Conservation (phyloP, 2,113 vertebrate genomes). For the Vireo altiloquus region DNA sequence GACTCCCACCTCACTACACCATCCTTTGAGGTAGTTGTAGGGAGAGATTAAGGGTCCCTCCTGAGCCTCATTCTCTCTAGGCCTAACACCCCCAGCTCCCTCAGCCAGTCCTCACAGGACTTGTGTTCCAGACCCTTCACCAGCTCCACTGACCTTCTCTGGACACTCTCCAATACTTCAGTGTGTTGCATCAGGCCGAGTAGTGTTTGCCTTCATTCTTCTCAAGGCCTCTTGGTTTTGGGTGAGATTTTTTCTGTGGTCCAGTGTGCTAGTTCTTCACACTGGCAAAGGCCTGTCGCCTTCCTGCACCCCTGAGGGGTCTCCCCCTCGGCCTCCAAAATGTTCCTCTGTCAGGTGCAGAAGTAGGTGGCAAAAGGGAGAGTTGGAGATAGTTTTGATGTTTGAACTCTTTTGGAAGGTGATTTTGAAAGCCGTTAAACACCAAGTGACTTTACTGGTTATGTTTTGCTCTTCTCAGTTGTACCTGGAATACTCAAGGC, state of each 20-base stretch:
- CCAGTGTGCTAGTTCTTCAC: background rate
- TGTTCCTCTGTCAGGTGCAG: background rate
- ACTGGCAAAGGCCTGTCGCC: background rate
- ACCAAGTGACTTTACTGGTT: slow-evolving; percentile 8
- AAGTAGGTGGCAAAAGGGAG: background rate
- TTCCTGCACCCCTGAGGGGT: background rate
- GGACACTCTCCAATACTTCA: background rate
- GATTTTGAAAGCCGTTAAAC: background rate
- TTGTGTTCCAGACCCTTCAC: background rate
- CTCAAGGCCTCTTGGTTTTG: background rate
- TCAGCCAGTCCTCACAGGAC: background rate
- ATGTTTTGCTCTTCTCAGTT: background rate
- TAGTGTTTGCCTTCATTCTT: background rate
- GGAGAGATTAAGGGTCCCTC: background rate
- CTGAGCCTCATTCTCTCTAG: background rate
- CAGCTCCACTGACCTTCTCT: background rate
- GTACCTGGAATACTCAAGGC: background rate
- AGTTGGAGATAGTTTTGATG: background rate
- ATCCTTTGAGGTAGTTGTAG: background rate
- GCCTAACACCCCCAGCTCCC: background rate
- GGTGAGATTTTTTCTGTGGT: background rate
- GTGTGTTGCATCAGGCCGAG: background rate
- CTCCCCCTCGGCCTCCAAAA: background rate
- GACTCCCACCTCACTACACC: background rate
- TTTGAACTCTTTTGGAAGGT: background rate